Percentiles rank a stretch among this genome's conserved stretches.
Conservation (phyloP, 2,113 vertebrate species). For the Tragelaphus strepsiceros region DNA sequence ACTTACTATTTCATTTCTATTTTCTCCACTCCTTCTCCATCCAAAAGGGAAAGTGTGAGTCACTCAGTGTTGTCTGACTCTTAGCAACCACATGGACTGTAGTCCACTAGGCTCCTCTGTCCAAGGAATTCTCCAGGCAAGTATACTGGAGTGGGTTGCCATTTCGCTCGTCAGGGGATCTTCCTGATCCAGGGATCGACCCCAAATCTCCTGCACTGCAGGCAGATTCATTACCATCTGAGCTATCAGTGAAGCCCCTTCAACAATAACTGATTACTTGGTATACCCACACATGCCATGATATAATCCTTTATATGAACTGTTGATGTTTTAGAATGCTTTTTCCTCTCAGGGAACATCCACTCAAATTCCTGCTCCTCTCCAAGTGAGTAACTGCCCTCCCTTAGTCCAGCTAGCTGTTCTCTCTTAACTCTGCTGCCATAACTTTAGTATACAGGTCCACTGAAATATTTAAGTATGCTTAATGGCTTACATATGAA, state of each 20-base stretch:
- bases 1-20: neutral
- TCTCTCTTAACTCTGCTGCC: neutral
- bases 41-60: neutral
- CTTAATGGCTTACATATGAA: neutral
- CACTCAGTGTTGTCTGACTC: neutral
- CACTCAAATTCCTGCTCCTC: neutral
- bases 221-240: neutral
- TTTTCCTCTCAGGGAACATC: neutral
- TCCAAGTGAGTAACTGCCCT: neutral
- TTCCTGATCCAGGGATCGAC: neutral
- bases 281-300: neutral
- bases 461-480: neutral
- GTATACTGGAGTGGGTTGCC: neutral
- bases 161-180: neutral
- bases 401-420: too few species aligned
- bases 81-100: neutral
- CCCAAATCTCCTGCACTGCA: accelerated
- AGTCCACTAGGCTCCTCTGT: neutral
- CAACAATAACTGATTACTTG: neutral
- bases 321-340: neutral
- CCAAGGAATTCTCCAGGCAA: neutral
- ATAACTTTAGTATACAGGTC: neutral
- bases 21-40: neutral
- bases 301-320: neutral
- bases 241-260: neutral